Percentiles rank a stretch among this genome's conserved stretches.
phyloP scores from a whole-genome alignment of 2,888 invertebrate species.

The Catocala fraxini region DNA sequence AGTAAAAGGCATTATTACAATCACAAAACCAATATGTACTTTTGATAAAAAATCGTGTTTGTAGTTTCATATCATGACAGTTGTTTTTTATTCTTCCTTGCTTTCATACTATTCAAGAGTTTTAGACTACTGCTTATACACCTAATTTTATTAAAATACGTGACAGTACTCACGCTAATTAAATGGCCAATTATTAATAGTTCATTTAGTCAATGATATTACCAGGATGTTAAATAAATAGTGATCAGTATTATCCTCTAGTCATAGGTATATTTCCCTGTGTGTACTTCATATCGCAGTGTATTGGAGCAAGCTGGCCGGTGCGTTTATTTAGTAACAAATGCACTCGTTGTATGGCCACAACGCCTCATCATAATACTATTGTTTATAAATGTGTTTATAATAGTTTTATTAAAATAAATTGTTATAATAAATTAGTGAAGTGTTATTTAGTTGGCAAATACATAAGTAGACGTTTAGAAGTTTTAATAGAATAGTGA shows the following conservation, averaged over 20 bases:
- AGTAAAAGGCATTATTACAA: slow-evolving; percentile 1
- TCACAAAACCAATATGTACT: slow-evolving; percentile 20
- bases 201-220: background rate
- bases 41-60: slow-evolving; percentile 5
- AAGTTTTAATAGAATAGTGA: too few species aligned
- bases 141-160: background rate
- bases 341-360: slow-evolving; percentile 45
- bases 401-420: background rate
- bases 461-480: too few species aligned
- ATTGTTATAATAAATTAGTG: slow-evolving; percentile 1
- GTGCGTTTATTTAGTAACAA: slow-evolving; percentile 47
- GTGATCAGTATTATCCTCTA: slow-evolving; percentile 30
- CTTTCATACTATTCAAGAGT: too few species aligned
- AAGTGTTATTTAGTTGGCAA: too few species aligned
- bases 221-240: background rate
- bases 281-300: slow-evolving; percentile 43
- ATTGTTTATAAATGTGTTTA: background rate
- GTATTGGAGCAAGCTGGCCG: slow-evolving; percentile 9
- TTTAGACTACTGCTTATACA: too few species aligned
- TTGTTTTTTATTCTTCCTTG: background rate
- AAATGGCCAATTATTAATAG: background rate
- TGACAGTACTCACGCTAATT: background rate
- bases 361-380: slow-evolving; percentile 34
- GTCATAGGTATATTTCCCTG: slow-evolving; percentile 40
- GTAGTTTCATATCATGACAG: background rate